Conservation (phyloP, 2,888 invertebrate species). For the Diaprepes abbreviatus region DNA sequence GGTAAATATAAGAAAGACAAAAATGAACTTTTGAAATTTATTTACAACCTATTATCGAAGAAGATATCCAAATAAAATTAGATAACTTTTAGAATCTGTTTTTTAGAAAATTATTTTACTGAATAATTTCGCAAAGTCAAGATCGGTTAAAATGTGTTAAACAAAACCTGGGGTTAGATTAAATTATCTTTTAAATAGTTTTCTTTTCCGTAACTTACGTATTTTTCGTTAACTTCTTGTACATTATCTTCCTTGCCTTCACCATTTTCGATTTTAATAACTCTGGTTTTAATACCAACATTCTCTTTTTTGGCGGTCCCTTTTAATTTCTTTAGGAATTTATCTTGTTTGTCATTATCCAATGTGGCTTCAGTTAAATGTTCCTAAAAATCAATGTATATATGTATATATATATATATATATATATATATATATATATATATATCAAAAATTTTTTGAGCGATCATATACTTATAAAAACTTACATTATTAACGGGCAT, state of each 20-base stretch:
- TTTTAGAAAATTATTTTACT: no score
- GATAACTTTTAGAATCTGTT: no score
- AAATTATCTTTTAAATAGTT: no score
- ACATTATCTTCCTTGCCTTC: not conserved
- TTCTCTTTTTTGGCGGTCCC: not conserved
- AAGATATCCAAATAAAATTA: no score
- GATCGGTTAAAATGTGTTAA: no score
- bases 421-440: no score
- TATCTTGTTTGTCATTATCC: constrained; percentile 26
- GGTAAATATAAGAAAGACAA: no score
- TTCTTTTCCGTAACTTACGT: constrained; percentile 31
- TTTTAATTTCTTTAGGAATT: constrained; percentile 28
- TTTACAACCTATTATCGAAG: no score
- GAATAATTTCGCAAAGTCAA: no score
- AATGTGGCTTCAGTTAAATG: constrained; percentile 25
- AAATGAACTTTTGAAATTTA: no score
- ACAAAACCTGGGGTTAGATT: no score
- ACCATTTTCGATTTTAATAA: constrained; percentile 27
- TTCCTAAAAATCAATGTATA: constrained; percentile 18
- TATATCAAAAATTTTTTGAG: not conserved
- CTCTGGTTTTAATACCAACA: constrained; percentile 27
- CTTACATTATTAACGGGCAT: constrained; percentile 38
- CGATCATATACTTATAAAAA: not conserved
- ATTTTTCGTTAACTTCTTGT: constrained; percentile 5
- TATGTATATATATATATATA: no score